These are phyloP conservation scores for Callinectes sapidus DNA, from an alignment of 2,888 invertebrate species.

Conservation along the genomic window DNA sequence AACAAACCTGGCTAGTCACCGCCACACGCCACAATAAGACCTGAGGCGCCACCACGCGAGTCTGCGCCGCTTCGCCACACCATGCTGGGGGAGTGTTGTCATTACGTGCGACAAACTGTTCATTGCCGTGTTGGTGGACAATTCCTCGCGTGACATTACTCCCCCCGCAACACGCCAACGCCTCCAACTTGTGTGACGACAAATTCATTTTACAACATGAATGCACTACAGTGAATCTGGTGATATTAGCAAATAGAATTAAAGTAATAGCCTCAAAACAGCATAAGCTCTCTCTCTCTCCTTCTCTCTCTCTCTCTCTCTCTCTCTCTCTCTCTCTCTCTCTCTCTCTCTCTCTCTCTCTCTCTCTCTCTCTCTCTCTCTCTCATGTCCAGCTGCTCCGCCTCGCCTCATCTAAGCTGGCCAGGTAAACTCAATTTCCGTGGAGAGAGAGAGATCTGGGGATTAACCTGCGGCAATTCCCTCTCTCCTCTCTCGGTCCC, in stretches of 20 bases:
- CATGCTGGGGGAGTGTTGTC: not conserved
- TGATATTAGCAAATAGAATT: not conserved
- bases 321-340: conserved; percentile 10
- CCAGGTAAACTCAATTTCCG: conserved; percentile 29
- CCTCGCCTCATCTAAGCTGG: conserved; percentile 27
- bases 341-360: conserved; percentile 15
- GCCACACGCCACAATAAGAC: not conserved
- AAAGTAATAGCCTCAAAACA: not conserved
- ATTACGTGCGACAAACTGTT: conserved; percentile 2
- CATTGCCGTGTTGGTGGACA: not conserved
- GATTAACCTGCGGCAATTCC: not conserved
- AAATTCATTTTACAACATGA: not conserved
- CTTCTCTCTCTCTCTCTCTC: conserved; percentile 15
- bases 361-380: not conserved
- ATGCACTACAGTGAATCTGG: not conserved
- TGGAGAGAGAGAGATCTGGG: conserved; percentile 15
- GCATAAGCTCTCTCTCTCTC: not conserved
- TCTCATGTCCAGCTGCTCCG: not conserved
- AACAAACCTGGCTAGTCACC: conserved; percentile 9
- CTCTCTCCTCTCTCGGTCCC: not conserved
- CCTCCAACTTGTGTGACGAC: not conserved
- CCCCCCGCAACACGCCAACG: not conserved
- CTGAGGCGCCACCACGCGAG: not conserved
- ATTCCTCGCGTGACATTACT: not conserved
- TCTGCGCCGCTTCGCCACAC: not conserved